These are phyloP conservation scores for Scaptodrosophila latifasciaeformis DNA, from an alignment of 2,888 invertebrate genomes.

Conservation along the genomic window DNA sequence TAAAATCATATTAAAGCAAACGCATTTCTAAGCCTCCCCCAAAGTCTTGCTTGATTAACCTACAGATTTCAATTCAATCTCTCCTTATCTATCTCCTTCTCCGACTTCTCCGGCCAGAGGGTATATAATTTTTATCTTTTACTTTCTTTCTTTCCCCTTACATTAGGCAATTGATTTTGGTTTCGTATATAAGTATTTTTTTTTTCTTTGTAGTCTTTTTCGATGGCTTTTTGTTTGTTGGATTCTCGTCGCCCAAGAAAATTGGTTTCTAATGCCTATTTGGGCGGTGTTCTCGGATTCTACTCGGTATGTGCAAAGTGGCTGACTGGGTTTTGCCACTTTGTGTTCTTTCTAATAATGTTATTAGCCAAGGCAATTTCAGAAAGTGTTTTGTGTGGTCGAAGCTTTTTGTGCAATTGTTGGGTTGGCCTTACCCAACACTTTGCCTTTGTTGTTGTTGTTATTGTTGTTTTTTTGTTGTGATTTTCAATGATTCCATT, in stretches of 20 bases:
- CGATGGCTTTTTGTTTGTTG: constrained; percentile 3
- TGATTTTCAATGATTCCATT: constrained; percentile 43
- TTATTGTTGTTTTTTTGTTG: not conserved
- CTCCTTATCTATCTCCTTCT: not conserved
- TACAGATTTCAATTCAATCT: constrained; percentile 9
- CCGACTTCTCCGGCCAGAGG: too few relatives aligned
- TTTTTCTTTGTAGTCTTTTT: not conserved
- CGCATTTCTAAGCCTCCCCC: constrained; percentile 22
- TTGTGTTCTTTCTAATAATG: constrained; percentile 27
- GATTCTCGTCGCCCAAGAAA: constrained; percentile 25
- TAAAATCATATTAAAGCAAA: constrained; percentile 34
- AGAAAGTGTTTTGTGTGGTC: constrained; percentile 39
- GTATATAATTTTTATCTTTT: constrained; percentile 7
- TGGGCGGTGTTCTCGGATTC: too few relatives aligned
- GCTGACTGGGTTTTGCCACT: constrained; percentile 6
- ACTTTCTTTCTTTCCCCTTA: not conserved
- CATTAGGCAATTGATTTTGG: constrained; percentile 30
- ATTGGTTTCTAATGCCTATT: constrained; percentile 33
- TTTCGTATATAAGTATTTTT: not conserved
- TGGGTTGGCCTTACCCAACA: constrained; percentile 1
- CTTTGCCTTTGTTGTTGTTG: not conserved
- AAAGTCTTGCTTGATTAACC: constrained; percentile 26
- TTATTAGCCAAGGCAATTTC: constrained; percentile 53
- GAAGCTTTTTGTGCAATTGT: constrained; percentile 25
- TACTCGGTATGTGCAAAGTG: not conserved